phyloP scores from a whole-genome alignment of 1,140 invertebrate genomes.

The Pachyrhynchus sulphureomaculatus region DNA sequence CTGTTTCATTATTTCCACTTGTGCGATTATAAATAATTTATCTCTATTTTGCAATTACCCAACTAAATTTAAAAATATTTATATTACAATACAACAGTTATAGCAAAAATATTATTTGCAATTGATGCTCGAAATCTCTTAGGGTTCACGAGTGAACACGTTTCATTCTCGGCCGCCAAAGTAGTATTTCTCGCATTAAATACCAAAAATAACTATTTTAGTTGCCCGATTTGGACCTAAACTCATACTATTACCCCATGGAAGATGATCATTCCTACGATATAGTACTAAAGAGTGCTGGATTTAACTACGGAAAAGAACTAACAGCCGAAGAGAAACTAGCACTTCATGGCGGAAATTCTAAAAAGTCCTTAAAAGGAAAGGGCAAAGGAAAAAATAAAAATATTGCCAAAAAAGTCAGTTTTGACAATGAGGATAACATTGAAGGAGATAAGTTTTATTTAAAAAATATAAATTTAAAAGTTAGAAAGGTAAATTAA shows the following conservation, averaged over 20 bases:
- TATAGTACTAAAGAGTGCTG: constrained; percentile 47
- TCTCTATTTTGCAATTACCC: too few species aligned
- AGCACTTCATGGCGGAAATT: constrained; percentile 31
- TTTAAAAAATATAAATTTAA: constrained; percentile 60
- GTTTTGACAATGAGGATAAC: background rate
- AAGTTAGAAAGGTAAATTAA: constrained; percentile 55
- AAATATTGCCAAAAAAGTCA: background rate
- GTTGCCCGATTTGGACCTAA: constrained; percentile 64
- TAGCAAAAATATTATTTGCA: too few species aligned
- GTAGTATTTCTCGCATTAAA: too few species aligned
- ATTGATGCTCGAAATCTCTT: too few species aligned
- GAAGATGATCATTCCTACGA: constrained; percentile 36
- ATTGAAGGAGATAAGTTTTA: constrained; percentile 15
- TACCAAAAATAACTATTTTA: too few species aligned
- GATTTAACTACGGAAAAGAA: constrained; percentile 52
- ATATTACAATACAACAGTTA: too few species aligned
- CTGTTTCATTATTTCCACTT: too few species aligned
- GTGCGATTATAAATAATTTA: too few species aligned
- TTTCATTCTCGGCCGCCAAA: too few species aligned
- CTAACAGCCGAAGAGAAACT: constrained; percentile 39
- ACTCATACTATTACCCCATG: constrained; percentile 48
- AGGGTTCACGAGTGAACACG: too few species aligned
- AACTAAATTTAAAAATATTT: too few species aligned
- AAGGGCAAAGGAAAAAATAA: constrained; percentile 54
- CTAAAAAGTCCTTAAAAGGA: constrained; percentile 45